Base-by-base conservation (phyloP, 2,797 vertebrate species). In the Xenops minutus region DNA sequence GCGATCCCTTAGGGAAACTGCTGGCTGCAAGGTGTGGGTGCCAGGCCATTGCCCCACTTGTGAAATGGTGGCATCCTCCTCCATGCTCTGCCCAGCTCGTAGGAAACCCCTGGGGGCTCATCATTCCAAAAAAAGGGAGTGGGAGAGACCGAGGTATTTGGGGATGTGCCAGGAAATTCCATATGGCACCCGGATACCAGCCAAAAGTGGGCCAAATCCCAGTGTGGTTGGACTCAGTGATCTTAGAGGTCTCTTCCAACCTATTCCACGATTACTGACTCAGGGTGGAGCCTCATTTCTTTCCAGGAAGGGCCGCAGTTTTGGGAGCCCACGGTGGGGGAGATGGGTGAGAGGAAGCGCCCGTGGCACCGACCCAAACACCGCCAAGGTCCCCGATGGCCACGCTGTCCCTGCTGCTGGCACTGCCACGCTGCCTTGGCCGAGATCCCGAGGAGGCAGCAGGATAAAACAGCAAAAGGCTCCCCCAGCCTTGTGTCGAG, bases 381-480 rank as follows among this genome's bases (percentile, higher is more conserved):
- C 44, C 0, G 0, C 51, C 0, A 0, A 63, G 36, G 55, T 59
- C 44, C 69, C 81, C 1, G 2, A 4, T 6, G 26, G 59, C n/a
- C 0, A 2, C 14, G 19, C 51, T 85, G 72, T 59, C 89, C 46
- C 92, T 92, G 48, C 58, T 48, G 66, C 88, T 80, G 58, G 83
- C 72, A 29, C 9, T 32, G 8, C 41, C 22, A 34, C 74, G 63
- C 24, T 39, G 13, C 7, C 4, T 18, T 68, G 84, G 81, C 93
- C 5, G 5, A 69, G 55, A 2, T 41, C 49, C 87, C 34, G 2
- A 29, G 75, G 44, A 78, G 49, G 32, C 76, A 36, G 49, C 4
- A 1, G 63, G 51, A 66, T 51, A 27, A 49, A 79, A 39, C 80
- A 56, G 84, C 39, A 54, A 55, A 41, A 85, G 43, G 37, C 59